Conservation (phyloP, 2,113 vertebrate genomes). For the Eolophus roseicapilla region DNA sequence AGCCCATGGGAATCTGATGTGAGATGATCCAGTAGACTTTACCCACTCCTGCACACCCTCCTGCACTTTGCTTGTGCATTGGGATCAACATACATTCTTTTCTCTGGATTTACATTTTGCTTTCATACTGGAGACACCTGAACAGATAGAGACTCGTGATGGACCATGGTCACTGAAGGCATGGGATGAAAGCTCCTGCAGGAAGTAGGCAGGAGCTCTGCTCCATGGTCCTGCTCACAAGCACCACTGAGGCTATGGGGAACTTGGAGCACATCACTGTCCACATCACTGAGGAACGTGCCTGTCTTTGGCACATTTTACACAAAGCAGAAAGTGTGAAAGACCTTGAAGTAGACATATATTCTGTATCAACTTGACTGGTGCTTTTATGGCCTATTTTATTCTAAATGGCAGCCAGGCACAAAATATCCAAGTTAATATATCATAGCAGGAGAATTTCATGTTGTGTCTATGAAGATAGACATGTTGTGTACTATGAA, state of each 20-base stretch:
- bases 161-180: neutral
- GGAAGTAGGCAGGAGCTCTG: neutral
- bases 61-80: neutral
- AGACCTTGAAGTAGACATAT: neutral
- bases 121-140: neutral
- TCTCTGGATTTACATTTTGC: neutral
- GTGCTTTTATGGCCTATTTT: neutral
- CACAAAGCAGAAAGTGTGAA: neutral
- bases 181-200: neutral
- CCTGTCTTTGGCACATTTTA: neutral
- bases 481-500: neutral
- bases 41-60: neutral
- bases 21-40: neutral
- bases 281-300: rapidly evolving
- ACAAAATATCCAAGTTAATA: neutral
- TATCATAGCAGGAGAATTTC: neutral
- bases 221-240: neutral
- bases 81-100: neutral
- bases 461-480: neutral
- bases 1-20: neutral
- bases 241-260: neutral
- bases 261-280: neutral
- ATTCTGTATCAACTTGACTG: neutral
- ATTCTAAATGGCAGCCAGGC: neutral
- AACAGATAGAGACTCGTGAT: neutral